These are phyloP conservation scores for Papilio aristodemus DNA, from an alignment of 1,140 invertebrate genomes.

Conservation along the genomic window DNA sequence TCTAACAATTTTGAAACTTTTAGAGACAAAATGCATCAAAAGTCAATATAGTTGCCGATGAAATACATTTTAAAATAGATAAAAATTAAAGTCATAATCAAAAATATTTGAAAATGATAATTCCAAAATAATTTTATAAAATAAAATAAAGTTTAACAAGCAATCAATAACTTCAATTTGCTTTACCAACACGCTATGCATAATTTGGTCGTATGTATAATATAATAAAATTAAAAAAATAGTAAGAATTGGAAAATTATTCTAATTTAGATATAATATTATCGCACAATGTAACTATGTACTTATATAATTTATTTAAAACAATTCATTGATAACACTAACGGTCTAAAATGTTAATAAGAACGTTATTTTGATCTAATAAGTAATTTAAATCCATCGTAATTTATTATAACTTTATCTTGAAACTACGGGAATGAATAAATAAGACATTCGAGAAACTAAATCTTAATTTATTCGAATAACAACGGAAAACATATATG, in stretches of 20 bases:
- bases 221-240: too few species aligned
- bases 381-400: neutral
- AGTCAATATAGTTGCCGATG: neutral
- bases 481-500: neutral
- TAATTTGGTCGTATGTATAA: too few species aligned
- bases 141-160: too few species aligned
- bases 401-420: conserved; percentile 23
- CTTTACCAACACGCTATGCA: too few species aligned
- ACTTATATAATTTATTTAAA: conserved; percentile 8
- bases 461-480: conserved; percentile 8
- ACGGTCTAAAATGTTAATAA: conserved; percentile 5
- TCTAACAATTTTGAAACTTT: neutral
- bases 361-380: neutral
- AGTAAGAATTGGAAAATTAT: too few species aligned
- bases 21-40: neutral
- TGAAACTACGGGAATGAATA: neutral
- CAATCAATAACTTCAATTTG: too few species aligned
- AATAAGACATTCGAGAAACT: conserved; percentile 13
- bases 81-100: too few species aligned
- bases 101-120: too few species aligned
- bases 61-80: neutral
- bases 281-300: neutral
- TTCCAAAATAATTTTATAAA: too few species aligned
- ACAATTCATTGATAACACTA: neutral
- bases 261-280: neutral